A percentile compares a stretch with the other conserved stretches of the same genome.
Evolutionary conservation across 2,113 vertebrate genomes (phyloP).

Genomic region (Burhinus bistriatus): DNA sequence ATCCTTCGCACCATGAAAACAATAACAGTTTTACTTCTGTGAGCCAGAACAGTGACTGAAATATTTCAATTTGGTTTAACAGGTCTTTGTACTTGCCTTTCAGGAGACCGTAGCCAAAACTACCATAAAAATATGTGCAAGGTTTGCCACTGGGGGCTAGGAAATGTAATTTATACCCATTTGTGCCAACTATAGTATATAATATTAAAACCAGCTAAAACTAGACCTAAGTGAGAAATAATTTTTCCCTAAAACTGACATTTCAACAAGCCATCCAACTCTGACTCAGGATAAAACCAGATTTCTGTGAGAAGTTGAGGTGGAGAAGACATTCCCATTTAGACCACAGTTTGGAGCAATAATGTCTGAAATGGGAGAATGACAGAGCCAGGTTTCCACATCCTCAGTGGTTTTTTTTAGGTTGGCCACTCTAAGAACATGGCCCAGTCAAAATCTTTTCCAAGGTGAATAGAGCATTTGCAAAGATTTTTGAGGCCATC

Average conservation of each 20-base stretch:
- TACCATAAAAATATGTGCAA: neutral
- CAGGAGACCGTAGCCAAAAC: neutral
- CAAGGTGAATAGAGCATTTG: neutral
- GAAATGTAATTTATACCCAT: neutral
- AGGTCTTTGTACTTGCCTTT: neutral
- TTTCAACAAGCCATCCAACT: neutral
- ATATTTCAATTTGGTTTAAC: neutral
- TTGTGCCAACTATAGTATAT: neutral
- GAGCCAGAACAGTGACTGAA: neutral
- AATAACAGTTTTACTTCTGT: neutral
- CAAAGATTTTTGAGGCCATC: neutral
- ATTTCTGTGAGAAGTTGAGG: neutral
- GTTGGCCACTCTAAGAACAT: neutral
- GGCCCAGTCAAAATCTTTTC: neutral
- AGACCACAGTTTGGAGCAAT: neutral
- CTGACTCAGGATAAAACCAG: neutral
- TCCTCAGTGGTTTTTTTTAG: too few relatives aligned
- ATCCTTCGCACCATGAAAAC: neutral
- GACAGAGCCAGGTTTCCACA: neutral
- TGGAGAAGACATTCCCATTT: neutral
- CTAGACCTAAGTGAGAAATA: neutral
- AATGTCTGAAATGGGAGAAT: neutral
- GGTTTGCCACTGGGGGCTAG: neutral
- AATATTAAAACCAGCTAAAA: neutral
- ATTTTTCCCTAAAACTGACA: neutral